These are phyloP conservation scores for Caenorhabditis zanzibari DNA, from an alignment of 2,888 invertebrate species.

Conservation along the genomic window DNA sequence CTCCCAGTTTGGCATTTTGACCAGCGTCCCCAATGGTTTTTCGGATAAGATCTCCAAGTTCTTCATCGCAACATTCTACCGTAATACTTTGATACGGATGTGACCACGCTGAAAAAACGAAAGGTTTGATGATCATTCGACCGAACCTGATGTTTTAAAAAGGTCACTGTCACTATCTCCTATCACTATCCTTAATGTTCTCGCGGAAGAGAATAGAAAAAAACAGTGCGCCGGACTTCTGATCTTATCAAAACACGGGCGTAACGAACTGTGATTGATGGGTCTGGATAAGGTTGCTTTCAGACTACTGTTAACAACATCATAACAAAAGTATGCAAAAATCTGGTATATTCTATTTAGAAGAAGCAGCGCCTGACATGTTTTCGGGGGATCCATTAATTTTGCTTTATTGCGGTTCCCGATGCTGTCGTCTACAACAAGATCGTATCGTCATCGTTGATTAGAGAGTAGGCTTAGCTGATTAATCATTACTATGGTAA, in stretches of 20 bases:
- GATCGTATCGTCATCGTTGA: conserved; percentile 25
- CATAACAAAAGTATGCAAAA: not conserved
- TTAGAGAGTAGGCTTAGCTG: conserved; percentile 4
- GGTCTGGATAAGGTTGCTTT: not conserved
- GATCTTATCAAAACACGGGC: conserved; percentile 6
- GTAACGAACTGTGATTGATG: not conserved
- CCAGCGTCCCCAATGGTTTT: conserved; percentile 40
- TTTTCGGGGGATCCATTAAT: conserved; percentile 23
- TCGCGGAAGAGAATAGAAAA: conserved; percentile 1
- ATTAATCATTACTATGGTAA: no score
- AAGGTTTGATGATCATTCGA: not conserved
- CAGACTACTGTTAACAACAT: not conserved
- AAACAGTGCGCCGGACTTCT: conserved; percentile 28
- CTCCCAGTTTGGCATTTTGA: conserved; percentile 48
- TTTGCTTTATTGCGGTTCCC: conserved; percentile 30
- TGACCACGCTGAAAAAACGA: conserved; percentile 60
- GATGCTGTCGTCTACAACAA: conserved; percentile 17
- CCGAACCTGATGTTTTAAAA: conserved; percentile 32
- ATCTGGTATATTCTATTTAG: not conserved
- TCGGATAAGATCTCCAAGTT: conserved; percentile 28
- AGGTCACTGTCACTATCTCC: conserved; percentile 7
- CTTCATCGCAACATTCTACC: conserved; percentile 65
- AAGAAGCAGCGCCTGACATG: conserved; percentile 10
- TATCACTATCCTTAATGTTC: conserved; percentile 15
- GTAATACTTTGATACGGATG: conserved; percentile 61